Percentiles rank a stretch among this genome's conserved stretches.
Evolutionary conservation across 2,797 vertebrate genomes (phyloP).

Genomic region (Molossus alvarezi): DNA sequence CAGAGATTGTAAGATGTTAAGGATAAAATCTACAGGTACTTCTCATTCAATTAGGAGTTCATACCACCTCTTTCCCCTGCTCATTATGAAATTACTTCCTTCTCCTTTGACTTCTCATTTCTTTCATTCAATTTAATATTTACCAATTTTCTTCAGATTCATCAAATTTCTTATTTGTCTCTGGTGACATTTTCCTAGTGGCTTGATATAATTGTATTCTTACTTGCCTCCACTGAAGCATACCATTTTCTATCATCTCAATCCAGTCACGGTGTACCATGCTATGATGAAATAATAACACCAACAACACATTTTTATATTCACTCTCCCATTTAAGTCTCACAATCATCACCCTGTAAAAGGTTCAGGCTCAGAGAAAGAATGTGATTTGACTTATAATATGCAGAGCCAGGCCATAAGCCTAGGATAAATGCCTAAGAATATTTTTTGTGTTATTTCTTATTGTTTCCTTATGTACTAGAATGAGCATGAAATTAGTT

Average conservation of each 20-base stretch:
- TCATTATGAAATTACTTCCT: constrained; percentile 21
- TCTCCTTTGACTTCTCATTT: constrained; percentile 35
- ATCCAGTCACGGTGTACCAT: not conserved
- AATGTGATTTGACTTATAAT: not conserved
- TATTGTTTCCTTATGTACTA: not conserved
- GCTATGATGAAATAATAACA: not conserved
- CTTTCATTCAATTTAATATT: constrained; percentile 59
- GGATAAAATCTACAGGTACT: constrained; percentile 18
- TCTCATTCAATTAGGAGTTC: not conserved
- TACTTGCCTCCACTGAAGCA: constrained; percentile 21
- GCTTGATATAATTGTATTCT: not conserved
- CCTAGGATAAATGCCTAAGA: not conserved
- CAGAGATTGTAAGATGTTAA: not conserved
- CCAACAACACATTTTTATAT: constrained; percentile 35
- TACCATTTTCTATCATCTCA: not conserved
- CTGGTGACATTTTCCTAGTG: not conserved
- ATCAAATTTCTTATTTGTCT: not conserved
- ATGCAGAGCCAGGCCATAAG: not conserved
- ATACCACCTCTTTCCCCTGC: not conserved
- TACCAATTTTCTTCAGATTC: constrained; percentile 55
- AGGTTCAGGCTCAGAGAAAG: not conserved
- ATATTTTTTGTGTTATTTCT: not conserved
- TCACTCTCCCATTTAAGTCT: not conserved
- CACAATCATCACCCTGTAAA: constrained; percentile 50
- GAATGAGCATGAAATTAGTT: constrained; percentile 20